Evolutionary conservation across 2,797 vertebrate genomes (phyloP).

Genomic region (Phrynocephalus vlangalii): DNA sequence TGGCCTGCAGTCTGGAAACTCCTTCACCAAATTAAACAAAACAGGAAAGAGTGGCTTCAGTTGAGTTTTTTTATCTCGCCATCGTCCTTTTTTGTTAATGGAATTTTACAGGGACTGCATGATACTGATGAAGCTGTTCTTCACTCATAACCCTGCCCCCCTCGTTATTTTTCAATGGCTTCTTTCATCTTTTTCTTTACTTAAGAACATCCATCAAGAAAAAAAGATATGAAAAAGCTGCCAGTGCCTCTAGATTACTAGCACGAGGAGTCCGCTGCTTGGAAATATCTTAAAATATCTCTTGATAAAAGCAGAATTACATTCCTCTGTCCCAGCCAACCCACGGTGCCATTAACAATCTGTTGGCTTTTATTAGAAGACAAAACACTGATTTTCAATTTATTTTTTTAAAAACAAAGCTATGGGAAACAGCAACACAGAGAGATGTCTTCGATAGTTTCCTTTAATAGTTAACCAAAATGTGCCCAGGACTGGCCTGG

Average conservation of each 20-base stretch:
- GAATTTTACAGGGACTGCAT: neutral
- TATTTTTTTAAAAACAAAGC: neutral
- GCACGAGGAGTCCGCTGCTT: neutral
- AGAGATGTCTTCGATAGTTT: too few relatives aligned
- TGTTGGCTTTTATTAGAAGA: neutral
- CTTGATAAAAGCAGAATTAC: neutral
- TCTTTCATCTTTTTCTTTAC: neutral
- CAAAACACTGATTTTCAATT: neutral
- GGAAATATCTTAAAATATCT: neutral
- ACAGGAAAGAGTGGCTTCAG: neutral
- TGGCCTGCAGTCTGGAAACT: neutral
- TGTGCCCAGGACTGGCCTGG: too few relatives aligned
- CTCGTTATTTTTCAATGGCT: neutral
- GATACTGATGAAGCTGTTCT: neutral
- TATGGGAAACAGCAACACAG: too few relatives aligned
- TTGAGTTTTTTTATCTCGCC: neutral
- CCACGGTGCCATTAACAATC: too few relatives aligned
- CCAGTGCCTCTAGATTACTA: neutral
- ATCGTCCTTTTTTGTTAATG: neutral
- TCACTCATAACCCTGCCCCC: neutral
- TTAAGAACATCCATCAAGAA: neutral
- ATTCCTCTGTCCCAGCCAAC: neutral
- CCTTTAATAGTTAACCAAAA: too few relatives aligned
- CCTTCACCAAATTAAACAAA: neutral
- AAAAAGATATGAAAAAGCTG: neutral